phyloP scores from a whole-genome alignment of 2,888 invertebrate genomes.

The Zootermopsis nevadensis region DNA sequence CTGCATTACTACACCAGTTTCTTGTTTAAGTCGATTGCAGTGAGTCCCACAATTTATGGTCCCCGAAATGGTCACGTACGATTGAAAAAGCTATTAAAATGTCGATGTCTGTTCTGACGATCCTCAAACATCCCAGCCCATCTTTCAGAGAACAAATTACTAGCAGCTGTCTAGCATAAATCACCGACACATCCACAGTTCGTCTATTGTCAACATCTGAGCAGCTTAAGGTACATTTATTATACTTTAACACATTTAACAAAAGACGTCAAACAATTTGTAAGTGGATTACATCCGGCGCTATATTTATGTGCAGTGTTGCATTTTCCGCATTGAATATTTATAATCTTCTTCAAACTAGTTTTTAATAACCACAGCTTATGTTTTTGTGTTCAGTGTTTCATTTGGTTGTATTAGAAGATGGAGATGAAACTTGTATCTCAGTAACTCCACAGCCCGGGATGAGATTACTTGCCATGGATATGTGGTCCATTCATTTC shows the following conservation, averaged over 20 bases:
- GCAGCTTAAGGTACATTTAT: no score
- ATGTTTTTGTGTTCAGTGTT: no score
- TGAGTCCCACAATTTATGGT: background rate
- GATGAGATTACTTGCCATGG: background rate
- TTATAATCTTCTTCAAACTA: no score
- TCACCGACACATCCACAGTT: background rate
- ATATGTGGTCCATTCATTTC: conserved; percentile 12
- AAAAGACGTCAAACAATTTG: no score
- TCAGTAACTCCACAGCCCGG: background rate
- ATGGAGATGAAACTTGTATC: background rate
- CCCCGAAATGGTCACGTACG: background rate
- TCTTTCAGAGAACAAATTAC: background rate
- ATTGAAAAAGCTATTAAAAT: background rate
- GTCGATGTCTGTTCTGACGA: background rate
- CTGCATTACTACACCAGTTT: no score
- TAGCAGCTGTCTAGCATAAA: conserved; percentile 2
- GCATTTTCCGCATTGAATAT: no score
- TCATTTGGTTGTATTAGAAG: no score
- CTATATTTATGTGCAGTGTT: no score
- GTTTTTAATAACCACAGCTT: no score
- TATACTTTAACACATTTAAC: no score
- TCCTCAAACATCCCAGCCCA: background rate
- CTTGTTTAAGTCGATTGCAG: no score
- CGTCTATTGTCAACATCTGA: background rate
- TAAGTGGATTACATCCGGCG: no score